Conservation (phyloP, 2,888 invertebrate genomes). For the Timema podura region DNA sequence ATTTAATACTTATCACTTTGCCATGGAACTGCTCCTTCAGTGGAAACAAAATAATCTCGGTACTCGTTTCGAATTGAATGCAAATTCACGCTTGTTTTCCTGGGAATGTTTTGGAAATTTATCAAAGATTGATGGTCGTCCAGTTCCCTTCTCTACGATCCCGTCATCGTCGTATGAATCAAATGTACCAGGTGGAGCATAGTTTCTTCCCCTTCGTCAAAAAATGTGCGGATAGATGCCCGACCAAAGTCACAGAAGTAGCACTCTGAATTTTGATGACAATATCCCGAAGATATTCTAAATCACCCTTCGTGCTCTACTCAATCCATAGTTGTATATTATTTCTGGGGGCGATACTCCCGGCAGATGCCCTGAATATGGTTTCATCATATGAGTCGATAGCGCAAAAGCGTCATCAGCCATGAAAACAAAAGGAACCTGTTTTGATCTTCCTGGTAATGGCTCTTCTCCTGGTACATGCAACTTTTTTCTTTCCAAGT, state of each 20-base stretch:
- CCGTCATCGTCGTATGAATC: not conserved
- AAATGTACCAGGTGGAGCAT: not conserved
- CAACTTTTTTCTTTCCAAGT: not conserved
- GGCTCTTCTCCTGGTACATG: not conserved
- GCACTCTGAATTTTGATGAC: not conserved
- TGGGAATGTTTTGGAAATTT: slow-evolving; percentile 1
- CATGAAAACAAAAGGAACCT: slow-evolving; percentile 16
- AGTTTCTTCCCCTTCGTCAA: not conserved
- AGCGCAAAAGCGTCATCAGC: slow-evolving; percentile 17
- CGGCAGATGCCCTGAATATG: not conserved
- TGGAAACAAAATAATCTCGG: slow-evolving; percentile 4
- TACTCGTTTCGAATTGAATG: not conserved
- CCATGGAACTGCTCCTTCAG: slow-evolving; percentile 3
- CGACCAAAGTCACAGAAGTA: not conserved
- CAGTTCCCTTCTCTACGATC: slow-evolving; percentile 1
- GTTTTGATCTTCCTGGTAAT: not conserved
- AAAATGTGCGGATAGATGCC: slow-evolving; percentile 9
- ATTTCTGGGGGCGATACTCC: not conserved
- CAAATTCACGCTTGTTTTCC: not conserved
- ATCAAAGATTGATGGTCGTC: not conserved
- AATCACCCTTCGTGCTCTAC: not conserved
- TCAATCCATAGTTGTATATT: slow-evolving; percentile 8
- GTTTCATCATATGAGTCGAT: slow-evolving; percentile 4
- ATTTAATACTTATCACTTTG: not conserved
- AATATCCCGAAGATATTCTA: not conserved